Evolutionary conservation across 2,113 vertebrate species (phyloP).

Genomic region (Poeciliopsis turrubarensis): DNA sequence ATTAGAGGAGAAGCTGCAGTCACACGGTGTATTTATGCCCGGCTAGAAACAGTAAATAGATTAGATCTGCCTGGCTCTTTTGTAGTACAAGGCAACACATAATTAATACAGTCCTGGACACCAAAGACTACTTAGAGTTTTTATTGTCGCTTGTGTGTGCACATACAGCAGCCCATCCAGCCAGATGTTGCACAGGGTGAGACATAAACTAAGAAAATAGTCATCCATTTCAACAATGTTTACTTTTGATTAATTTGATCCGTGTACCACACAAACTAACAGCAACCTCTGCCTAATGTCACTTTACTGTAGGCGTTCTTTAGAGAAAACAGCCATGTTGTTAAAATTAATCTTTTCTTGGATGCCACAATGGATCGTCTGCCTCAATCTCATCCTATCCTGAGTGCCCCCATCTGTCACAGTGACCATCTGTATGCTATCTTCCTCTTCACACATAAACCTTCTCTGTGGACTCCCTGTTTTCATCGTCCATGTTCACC

Average conservation of each 20-base stretch:
- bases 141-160: conserved; percentile 32
- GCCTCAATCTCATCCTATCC: too few relatives aligned
- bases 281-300: neutral
- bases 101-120: conserved; percentile 48
- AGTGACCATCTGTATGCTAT: too few relatives aligned
- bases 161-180: conserved; percentile 11
- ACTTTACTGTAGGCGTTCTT: too few relatives aligned
- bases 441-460: too few relatives aligned
- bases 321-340: too few relatives aligned
- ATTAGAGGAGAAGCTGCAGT: neutral
- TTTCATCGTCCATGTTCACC: too few relatives aligned
- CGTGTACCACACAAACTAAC: neutral
- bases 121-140: conserved; percentile 24
- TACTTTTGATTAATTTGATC: conserved; percentile 9
- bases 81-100: conserved; percentile 43
- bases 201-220: conserved; percentile 18
- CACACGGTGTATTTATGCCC: neutral
- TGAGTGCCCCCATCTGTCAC: too few relatives aligned
- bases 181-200: conserved; percentile 12
- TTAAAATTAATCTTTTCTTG: too few relatives aligned
- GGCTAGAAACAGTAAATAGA: conserved; percentile 14
- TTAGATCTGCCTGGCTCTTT: conserved; percentile 22
- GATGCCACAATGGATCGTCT: too few relatives aligned
- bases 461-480: too few relatives aligned
- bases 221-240: neutral